phyloP scores from a whole-genome alignment of 2,888 invertebrate species.

The Lycophotia porphyrea region DNA sequence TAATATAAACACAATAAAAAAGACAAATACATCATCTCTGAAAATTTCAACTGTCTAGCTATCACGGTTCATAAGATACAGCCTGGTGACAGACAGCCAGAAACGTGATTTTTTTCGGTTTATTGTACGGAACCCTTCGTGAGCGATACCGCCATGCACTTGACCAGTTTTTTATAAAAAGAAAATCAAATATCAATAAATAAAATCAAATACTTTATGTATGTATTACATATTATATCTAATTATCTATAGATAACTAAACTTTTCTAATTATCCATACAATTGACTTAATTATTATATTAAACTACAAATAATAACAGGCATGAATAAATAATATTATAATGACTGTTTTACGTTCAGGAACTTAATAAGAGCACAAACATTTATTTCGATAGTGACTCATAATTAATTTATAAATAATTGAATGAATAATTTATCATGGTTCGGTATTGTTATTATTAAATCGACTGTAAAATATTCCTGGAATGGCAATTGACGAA shows the following conservation, averaged over 20 bases:
- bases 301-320: constrained; percentile 6
- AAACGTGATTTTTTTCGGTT: no score
- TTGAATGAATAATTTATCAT: constrained; percentile 39
- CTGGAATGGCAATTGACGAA: not conserved
- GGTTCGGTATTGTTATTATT: constrained; percentile 8
- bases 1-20: no score
- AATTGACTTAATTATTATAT: not conserved
- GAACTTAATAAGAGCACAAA: constrained; percentile 12
- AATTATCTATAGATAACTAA: not conserved
- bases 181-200: not conserved
- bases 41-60: no score
- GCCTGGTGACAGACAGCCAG: no score
- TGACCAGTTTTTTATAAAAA: not conserved
- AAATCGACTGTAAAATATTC: constrained; percentile 12
- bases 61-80: no score
- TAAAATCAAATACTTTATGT: not conserved
- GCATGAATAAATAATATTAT: constrained; percentile 25
- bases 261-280: constrained; percentile 7
- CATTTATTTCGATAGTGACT: constrained; percentile 39
- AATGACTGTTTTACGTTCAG: constrained; percentile 26
- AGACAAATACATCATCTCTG: no score
- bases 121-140: no score
- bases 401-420: constrained; percentile 41
- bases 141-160: no score
- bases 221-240: not conserved